Evolutionary conservation across 2,797 vertebrate genomes (phyloP).

Genomic region (Anas bernieri): DNA sequence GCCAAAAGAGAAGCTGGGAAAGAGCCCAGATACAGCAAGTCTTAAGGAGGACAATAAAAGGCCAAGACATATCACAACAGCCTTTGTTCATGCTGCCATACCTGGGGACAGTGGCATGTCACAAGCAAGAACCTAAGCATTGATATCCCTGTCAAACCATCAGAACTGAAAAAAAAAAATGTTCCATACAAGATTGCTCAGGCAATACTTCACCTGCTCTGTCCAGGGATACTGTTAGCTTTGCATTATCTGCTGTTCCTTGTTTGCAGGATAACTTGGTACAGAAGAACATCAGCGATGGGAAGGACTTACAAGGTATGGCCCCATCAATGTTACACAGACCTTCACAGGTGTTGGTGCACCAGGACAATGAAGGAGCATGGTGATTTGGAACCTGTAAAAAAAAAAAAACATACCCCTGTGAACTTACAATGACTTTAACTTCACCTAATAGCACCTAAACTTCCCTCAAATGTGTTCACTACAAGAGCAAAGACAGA

Average conservation of each 20-base stretch:
- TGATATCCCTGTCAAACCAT: neutral
- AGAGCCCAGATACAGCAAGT: neutral
- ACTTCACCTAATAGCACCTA: neutral
- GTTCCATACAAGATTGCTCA: neutral
- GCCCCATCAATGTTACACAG: neutral
- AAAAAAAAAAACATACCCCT: neutral
- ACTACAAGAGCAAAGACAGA: neutral
- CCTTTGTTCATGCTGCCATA: neutral
- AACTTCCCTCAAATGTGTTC: rapidly evolving
- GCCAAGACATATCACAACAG: neutral
- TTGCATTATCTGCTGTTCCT: neutral
- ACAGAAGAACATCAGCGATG: neutral
- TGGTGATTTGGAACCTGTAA: neutral
- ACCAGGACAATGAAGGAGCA: neutral
- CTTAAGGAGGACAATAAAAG: neutral
- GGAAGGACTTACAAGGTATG: neutral
- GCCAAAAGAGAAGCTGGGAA: neutral
- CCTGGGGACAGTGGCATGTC: neutral
- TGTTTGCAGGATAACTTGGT: neutral
- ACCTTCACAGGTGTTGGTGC: neutral
- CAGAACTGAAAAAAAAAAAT: neutral
- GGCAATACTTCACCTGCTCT: neutral
- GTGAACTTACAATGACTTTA: rapidly evolving
- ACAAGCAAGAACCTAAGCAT: neutral
- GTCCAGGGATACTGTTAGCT: neutral